Conservation (phyloP, 1,140 invertebrate species). For the Drosophila setifemur region DNA sequence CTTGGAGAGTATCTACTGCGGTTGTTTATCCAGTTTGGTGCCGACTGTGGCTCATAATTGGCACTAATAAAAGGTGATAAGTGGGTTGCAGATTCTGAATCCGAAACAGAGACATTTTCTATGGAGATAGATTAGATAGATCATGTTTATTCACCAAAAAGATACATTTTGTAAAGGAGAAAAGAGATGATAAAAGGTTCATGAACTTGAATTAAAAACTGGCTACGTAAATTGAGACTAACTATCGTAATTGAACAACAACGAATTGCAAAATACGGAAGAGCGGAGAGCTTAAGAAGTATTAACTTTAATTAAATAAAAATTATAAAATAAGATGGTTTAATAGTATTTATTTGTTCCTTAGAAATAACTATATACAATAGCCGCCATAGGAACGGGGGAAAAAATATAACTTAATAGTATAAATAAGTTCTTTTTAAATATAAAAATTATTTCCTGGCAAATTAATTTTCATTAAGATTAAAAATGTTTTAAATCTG, state of each 20-base stretch:
- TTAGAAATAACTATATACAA: no score
- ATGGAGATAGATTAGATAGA: slow-evolving; percentile 15
- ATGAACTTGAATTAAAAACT: not conserved
- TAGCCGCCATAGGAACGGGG: no score
- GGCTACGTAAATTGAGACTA: slow-evolving; percentile 7
- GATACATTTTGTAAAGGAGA: not conserved
- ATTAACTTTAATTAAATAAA: no score
- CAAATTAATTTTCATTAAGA: no score
- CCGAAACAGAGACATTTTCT: slow-evolving; percentile 8
- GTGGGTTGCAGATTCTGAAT: slow-evolving; percentile 13
- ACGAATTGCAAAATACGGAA: slow-evolving; percentile 16
- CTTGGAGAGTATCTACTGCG: slow-evolving; percentile 37
- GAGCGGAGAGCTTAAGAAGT: no score
- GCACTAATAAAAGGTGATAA: slow-evolving; percentile 70
- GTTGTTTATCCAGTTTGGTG: slow-evolving; percentile 57
- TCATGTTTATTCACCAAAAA: slow-evolving; percentile 15
- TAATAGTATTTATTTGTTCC: no score
- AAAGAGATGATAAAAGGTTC: not conserved
- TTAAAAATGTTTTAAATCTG: no score
- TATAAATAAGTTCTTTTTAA: no score
- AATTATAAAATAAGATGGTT: no score
- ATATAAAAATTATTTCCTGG: no score
- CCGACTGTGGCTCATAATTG: slow-evolving; percentile 48
- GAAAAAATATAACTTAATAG: no score
- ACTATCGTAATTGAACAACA: not conserved